A percentile compares a stretch with the other conserved stretches of the same genome.
phyloP scores from a whole-genome alignment of 2,888 invertebrate species.

The Mythimna ferrago region DNA sequence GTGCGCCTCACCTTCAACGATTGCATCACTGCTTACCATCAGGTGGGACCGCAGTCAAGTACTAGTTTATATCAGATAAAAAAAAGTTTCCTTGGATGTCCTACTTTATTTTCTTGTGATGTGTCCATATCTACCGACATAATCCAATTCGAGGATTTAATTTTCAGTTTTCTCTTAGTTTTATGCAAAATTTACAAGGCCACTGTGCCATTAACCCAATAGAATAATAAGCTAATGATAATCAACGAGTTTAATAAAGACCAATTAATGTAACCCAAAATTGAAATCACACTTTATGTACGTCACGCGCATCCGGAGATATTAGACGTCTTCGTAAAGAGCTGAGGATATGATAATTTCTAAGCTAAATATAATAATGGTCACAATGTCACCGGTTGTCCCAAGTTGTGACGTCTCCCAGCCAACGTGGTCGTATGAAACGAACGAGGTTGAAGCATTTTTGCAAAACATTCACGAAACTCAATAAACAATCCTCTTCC shows the following conservation, averaged over 20 bases:
- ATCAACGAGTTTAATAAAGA: background rate
- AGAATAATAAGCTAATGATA: background rate
- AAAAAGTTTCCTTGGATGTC: conserved; percentile 27
- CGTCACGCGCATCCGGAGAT: conserved; percentile 25
- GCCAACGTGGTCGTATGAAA: conserved; percentile 10
- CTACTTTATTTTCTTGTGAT: conserved; percentile 31
- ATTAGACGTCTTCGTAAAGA: conserved; percentile 11
- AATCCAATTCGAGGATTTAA: background rate
- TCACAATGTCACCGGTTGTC: conserved; percentile 29
- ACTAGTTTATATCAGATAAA: too few relatives aligned
- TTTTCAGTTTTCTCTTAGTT: conserved; percentile 2
- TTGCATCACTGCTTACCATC: too few relatives aligned
- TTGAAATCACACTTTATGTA: background rate
- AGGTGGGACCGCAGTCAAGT: too few relatives aligned
- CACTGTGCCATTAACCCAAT: conserved; percentile 4
- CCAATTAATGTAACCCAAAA: background rate
- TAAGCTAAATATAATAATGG: conserved; percentile 25
- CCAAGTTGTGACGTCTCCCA: conserved; percentile 10
- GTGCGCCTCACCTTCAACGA: too few relatives aligned
- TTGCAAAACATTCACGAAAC: conserved; percentile 5
- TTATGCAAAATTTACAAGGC: background rate
- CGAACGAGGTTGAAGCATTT: conserved; percentile 27
- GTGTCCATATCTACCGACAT: background rate
- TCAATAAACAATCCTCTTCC: conserved; percentile 24
- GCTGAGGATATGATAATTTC: conserved; percentile 27